Percentiles rank a stretch among this genome's conserved stretches.
phyloP scores from a whole-genome alignment of 2,113 vertebrate genomes.

The Varanus salvator region DNA sequence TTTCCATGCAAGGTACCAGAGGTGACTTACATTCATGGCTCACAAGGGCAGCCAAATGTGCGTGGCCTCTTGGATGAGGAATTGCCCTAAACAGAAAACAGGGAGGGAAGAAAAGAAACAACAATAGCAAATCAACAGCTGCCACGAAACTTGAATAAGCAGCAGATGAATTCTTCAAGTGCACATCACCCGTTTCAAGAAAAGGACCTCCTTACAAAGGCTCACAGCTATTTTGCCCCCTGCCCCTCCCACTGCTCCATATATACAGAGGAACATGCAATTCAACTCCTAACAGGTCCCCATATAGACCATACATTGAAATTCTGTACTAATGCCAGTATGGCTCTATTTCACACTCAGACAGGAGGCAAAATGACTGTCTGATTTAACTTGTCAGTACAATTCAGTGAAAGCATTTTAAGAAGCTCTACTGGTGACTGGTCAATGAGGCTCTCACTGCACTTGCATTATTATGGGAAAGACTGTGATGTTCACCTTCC shows the following conservation, averaged over 20 bases:
- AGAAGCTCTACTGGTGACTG: background rate
- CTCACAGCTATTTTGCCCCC: background rate
- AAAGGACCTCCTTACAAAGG: background rate
- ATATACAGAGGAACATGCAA: background rate
- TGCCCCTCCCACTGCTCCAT: background rate
- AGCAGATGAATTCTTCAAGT: background rate
- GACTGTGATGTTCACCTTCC: background rate
- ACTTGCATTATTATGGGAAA: slow-evolving; percentile 9
- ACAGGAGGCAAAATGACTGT: background rate
- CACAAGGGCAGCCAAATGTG: slow-evolving; percentile 94
- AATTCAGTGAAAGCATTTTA: background rate
- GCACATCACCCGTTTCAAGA: background rate
- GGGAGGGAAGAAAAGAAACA: slow-evolving; percentile 4
- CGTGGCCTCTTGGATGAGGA: slow-evolving; percentile 95
- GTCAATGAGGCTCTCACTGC: background rate
- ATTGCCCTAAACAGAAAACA: slow-evolving; percentile 86
- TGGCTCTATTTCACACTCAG: background rate
- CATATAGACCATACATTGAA: background rate
- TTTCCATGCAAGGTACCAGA: background rate
- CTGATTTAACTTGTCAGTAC: too few species aligned
- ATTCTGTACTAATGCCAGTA: background rate
- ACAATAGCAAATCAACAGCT: slow-evolving; percentile 11
- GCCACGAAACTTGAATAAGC: background rate
- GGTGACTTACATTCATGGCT: slow-evolving; percentile 93
- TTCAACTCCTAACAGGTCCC: background rate